Evolutionary conservation across 2,888 invertebrate genomes (phyloP), one percentile per base, ranked within the genome.

Genomic region (Drosophila nigricruria): DNA sequence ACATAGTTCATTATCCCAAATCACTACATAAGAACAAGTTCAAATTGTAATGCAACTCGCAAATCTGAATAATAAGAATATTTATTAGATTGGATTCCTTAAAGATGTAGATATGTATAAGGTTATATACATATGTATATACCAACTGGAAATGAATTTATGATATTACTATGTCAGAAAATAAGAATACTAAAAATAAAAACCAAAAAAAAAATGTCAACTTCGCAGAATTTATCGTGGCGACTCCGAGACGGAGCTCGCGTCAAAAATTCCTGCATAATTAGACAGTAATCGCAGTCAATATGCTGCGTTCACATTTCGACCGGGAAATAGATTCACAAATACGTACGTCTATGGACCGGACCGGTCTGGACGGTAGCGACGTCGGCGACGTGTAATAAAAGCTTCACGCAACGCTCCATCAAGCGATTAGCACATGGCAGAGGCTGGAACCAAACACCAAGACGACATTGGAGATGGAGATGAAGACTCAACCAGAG

Each of bases 261-360:
- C 67, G 59, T 63, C 68, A 49, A 38, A 73, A 86, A 86, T 85
- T 85, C 84, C 84, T 85, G 84, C 84, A 85, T 85, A 85, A 85
- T 84, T 79, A 71, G 50, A 59, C 40, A 66, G 25, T 63, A 65
- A 73, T 58, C 58, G 49, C 60, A 76, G 64, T 42, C 45, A 57
- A 54, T 2, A 52, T 38, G 53, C 52, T 58, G 64, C 65, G 62
- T 54, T 27, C 27, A 71, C 66, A 72, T 70, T 79, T 80, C 63
- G 73, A 76, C 58, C 68, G 83, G 85, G 78, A 82, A 85, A 83
- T 85, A 85, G 69, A 81, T 68, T 79, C 45, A 57, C 12, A 64
- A 63, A 69, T 72, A 67, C 52, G 53, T 72, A 67, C 52, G 53
- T 70, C 69, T 52, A 36, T 59, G 36, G 71, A 53, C 53, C 86